Conservation (phyloP, 2,797 vertebrate genomes). For the Danio jaintianensis region DNA sequence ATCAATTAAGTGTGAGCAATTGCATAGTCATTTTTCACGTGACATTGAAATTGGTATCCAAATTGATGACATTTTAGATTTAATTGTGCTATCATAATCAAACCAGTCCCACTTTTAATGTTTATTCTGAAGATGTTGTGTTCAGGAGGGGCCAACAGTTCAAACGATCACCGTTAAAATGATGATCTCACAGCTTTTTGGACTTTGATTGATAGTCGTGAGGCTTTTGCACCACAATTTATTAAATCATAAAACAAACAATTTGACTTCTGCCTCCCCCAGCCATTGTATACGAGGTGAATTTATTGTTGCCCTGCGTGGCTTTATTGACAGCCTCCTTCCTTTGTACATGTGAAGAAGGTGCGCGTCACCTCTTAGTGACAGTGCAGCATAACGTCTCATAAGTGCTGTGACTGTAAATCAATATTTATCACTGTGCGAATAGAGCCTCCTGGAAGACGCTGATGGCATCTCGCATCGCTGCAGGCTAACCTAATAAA, state of each 20-base stretch:
- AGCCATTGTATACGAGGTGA: slow-evolving; percentile 40
- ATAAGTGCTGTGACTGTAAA: slow-evolving; percentile 38
- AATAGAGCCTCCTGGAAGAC: slow-evolving; percentile 39
- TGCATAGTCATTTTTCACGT: neutral
- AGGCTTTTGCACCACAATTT: slow-evolving; percentile 34
- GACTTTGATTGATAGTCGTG: slow-evolving; percentile 44
- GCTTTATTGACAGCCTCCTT: slow-evolving; percentile 49
- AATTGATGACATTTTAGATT: neutral
- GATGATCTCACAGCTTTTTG: slow-evolving; percentile 35
- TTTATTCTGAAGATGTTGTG: neutral
- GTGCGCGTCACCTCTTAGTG: slow-evolving; percentile 19
- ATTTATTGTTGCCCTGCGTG: slow-evolving; percentile 46
- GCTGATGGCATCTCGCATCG: slow-evolving; percentile 11
- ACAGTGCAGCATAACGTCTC: slow-evolving; percentile 32
- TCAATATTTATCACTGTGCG: slow-evolving; percentile 51
- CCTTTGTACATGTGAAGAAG: slow-evolving; percentile 25
- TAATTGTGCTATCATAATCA: neutral
- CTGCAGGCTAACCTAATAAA: slow-evolving; percentile 25
- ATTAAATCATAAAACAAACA: slow-evolving; percentile 64
- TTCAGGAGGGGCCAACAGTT: neutral
- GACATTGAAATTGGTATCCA: neutral
- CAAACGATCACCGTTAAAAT: slow-evolving; percentile 34
- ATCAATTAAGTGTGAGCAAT: neutral
- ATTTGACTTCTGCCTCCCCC: slow-evolving; percentile 29
- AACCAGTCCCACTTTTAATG: neutral